phyloP scores from a whole-genome alignment of 2,888 invertebrate genomes.

The Drosophila falleni region DNA sequence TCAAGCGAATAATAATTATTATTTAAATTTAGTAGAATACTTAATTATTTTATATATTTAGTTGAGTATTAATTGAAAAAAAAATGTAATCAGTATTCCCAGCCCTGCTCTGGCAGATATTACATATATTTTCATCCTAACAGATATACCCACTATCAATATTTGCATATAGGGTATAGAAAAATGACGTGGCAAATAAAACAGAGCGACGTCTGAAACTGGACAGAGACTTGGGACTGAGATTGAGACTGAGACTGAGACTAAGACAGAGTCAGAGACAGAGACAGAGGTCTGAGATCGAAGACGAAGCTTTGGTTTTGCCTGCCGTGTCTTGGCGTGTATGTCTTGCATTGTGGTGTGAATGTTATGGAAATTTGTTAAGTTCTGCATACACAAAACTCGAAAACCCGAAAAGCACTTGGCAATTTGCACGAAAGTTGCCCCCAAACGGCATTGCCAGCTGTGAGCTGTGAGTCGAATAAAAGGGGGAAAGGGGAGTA shows the following conservation, averaged over 20 bases:
- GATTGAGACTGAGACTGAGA: slow-evolving; percentile 19
- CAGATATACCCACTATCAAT: slow-evolving; percentile 1
- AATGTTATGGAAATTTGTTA: slow-evolving; percentile 80
- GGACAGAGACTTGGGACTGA: slow-evolving; percentile 53
- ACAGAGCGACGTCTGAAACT: slow-evolving; percentile 69
- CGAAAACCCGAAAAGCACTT: slow-evolving; percentile 65
- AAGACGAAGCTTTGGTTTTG: slow-evolving; percentile 51
- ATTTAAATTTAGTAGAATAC: too few relatives aligned
- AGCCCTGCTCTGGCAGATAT: neutral
- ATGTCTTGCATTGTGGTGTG: slow-evolving; percentile 69
- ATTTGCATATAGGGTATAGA: slow-evolving; percentile 31
- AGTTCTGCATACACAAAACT: slow-evolving; percentile 75
- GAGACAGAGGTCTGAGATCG: slow-evolving; percentile 44
- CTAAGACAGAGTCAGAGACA: neutral
- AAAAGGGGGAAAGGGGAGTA: neutral
- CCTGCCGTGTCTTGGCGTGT: slow-evolving; percentile 41
- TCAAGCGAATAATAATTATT: too few relatives aligned
- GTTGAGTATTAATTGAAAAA: too few relatives aligned
- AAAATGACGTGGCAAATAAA: slow-evolving; percentile 78
- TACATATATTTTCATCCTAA: neutral
- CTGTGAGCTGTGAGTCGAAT: slow-evolving; percentile 4
- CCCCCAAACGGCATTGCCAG: slow-evolving; percentile 58
- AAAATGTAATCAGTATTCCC: too few relatives aligned
- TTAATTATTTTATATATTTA: too few relatives aligned
- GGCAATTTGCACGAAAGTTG: slow-evolving; percentile 76